Evolutionary conservation across 2,113 vertebrate genomes (phyloP).

Genomic region (Gobio gobio): DNA sequence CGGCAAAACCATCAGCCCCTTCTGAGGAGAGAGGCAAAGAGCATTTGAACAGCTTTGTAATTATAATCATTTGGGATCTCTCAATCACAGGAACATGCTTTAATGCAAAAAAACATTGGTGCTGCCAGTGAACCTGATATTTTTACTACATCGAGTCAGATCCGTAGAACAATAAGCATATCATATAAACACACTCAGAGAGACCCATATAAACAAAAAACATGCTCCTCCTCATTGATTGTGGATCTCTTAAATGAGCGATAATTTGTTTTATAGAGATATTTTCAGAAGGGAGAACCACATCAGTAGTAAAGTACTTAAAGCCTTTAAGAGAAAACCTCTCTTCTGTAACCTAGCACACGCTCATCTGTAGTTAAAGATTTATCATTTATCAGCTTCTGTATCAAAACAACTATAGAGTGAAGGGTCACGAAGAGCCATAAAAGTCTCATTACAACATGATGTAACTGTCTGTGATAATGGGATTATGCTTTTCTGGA

Average conservation of each 20-base stretch:
- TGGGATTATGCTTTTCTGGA: neutral
- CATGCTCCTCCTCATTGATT: neutral
- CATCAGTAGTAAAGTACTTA: slow-evolving; percentile 19
- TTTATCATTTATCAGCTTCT: slow-evolving; percentile 28
- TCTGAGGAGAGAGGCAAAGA: neutral
- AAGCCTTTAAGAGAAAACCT: slow-evolving; percentile 12
- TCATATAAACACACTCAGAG: neutral
- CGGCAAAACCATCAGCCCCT: neutral
- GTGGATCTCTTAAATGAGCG: slow-evolving; percentile 1
- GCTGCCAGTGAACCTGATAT: neutral
- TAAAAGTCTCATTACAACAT: slow-evolving; percentile 32
- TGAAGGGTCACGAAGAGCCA: neutral
- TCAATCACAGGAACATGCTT: neutral
- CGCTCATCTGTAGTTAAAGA: slow-evolving; percentile 14
- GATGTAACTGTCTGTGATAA: neutral
- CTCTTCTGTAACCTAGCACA: slow-evolving; percentile 35
- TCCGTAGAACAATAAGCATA: neutral
- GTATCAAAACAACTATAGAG: slow-evolving; percentile 23
- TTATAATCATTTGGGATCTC: neutral
- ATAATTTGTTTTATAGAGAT: slow-evolving; percentile 28
- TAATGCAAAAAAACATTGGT: neutral
- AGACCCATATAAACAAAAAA: neutral
- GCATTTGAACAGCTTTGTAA: neutral
- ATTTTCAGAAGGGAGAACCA: slow-evolving; percentile 16
- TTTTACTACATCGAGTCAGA: neutral